phyloP scores from a whole-genome alignment of 2,888 invertebrate genomes.

The Arge pagana region DNA sequence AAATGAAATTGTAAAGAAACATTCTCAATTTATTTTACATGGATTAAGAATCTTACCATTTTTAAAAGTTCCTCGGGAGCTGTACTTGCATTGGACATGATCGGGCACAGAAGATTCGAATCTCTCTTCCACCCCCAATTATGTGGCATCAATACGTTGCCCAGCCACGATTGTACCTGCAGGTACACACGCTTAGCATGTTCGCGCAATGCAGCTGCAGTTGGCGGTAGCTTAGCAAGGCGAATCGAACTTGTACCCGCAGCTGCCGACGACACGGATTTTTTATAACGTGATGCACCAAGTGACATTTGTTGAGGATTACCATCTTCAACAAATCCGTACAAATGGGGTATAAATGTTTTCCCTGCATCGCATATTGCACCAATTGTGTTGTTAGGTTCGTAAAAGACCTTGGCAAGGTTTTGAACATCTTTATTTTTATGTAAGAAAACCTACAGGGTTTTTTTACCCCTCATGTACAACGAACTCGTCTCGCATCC shows the following conservation, averaged over 20 bases:
- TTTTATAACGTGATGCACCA: slow-evolving; percentile 1
- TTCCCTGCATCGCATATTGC: slow-evolving; percentile 4
- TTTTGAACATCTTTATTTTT: slow-evolving; percentile 1
- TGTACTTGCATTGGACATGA: slow-evolving; percentile 7
- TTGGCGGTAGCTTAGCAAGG: slow-evolving; percentile 8
- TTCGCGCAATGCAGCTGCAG: slow-evolving; percentile 6
- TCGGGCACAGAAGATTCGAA: background rate
- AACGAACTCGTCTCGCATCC: slow-evolving; percentile 12
- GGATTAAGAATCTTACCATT: slow-evolving; percentile 1
- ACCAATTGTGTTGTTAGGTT: background rate
- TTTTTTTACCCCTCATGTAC: slow-evolving; percentile 4
- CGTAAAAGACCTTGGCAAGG: background rate
- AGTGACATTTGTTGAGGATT: background rate
- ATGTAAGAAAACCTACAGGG: background rate
- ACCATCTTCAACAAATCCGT: background rate
- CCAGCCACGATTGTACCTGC: slow-evolving; percentile 3
- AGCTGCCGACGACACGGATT: background rate
- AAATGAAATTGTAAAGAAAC: background rate
- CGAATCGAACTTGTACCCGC: background rate
- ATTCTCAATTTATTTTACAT: slow-evolving; percentile 1
- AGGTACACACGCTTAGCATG: slow-evolving; percentile 7
- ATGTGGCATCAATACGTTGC: background rate
- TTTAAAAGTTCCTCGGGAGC: slow-evolving; percentile 1
- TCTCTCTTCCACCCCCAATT: slow-evolving; percentile 8
- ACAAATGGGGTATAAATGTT: background rate